Conservation (phyloP, 2,888 invertebrate species). For the Dasypogon diadema region DNA sequence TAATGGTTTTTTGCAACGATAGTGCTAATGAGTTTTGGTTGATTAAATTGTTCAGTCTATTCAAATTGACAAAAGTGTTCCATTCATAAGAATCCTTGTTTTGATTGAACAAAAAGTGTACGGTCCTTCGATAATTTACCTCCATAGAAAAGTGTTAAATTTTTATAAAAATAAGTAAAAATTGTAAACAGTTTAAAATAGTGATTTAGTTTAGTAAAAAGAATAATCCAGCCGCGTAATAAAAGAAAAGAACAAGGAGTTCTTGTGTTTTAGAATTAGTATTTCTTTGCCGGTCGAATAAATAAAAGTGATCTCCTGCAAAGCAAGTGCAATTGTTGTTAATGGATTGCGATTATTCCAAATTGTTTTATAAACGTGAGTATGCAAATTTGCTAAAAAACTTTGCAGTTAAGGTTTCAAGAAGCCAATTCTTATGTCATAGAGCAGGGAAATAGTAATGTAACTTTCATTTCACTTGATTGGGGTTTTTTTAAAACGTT, state of each 20-base stretch:
- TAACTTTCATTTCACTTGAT: too few species aligned
- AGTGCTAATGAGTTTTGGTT: slow-evolving; percentile 35
- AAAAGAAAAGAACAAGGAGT: neutral
- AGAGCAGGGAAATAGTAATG: too few species aligned
- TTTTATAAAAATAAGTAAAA: neutral
- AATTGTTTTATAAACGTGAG: slow-evolving; percentile 55
- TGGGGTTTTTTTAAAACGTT: too few species aligned
- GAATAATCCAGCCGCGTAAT: neutral
- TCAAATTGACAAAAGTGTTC: neutral
- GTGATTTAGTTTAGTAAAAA: neutral
- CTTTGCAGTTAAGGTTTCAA: too few species aligned
- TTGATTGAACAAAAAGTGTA: neutral
- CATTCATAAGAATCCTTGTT: neutral
- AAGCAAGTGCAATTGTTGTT: slow-evolving; percentile 8
- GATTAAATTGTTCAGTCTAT: slow-evolving; percentile 22
- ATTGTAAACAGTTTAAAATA: neutral
- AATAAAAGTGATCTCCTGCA: neutral
- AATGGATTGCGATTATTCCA: slow-evolving; percentile 54
- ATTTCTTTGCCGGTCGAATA: neutral
- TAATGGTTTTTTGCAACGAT: slow-evolving; percentile 13
- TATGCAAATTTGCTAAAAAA: too few species aligned
- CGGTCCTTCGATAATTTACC: too few species aligned
- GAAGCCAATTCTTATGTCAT: too few species aligned
- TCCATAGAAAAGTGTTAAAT: too few species aligned
- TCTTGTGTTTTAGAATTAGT: neutral